Conservation (phyloP, 2,888 invertebrate genomes). For the Dryomyza anilis region DNA sequence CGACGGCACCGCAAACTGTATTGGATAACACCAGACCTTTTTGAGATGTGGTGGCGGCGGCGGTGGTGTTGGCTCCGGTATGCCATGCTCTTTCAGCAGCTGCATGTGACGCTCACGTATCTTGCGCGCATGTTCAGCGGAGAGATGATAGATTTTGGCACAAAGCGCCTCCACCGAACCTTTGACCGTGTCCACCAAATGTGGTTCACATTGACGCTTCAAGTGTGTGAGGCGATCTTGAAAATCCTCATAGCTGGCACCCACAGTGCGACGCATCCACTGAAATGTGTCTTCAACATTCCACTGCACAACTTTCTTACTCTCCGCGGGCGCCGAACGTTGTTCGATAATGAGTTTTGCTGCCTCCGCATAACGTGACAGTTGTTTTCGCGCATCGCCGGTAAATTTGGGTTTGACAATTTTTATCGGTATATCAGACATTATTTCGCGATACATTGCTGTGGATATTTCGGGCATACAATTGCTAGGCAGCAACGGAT, state of each 20-base stretch:
- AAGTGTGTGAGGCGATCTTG: constrained; percentile 80
- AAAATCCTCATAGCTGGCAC: constrained; percentile 93
- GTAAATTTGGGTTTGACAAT: constrained; percentile 94
- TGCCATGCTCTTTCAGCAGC: constrained; percentile 85
- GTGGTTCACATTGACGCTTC: constrained; percentile 94
- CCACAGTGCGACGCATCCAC: constrained; percentile 90
- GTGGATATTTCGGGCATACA: constrained; percentile 91
- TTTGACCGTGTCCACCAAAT: constrained; percentile 92
- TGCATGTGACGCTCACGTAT: constrained; percentile 85
- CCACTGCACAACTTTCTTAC: constrained; percentile 97
- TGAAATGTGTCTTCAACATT: constrained; percentile 97
- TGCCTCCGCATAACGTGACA: constrained; percentile 92
- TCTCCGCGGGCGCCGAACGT: constrained; percentile 88
- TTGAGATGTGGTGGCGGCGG: constrained; percentile 75
- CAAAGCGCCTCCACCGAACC: constrained; percentile 95
- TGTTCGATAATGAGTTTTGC: constrained; percentile 97
- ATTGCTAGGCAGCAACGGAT: constrained; percentile 89
- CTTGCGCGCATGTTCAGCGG: constrained; percentile 89
- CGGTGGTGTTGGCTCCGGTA: constrained; percentile 71
- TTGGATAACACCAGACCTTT: constrained; percentile 95
- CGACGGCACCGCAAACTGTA: constrained; percentile 85
- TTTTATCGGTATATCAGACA: constrained; percentile 97
- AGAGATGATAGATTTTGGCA: constrained; percentile 88
- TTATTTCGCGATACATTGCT: constrained; percentile 95
- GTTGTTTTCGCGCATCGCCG: constrained; percentile 89